Evolutionary conservation across 2,797 vertebrate genomes (phyloP), one percentile per base, ranked within the genome.

Genomic region (Acanthurus lineatus): DNA sequence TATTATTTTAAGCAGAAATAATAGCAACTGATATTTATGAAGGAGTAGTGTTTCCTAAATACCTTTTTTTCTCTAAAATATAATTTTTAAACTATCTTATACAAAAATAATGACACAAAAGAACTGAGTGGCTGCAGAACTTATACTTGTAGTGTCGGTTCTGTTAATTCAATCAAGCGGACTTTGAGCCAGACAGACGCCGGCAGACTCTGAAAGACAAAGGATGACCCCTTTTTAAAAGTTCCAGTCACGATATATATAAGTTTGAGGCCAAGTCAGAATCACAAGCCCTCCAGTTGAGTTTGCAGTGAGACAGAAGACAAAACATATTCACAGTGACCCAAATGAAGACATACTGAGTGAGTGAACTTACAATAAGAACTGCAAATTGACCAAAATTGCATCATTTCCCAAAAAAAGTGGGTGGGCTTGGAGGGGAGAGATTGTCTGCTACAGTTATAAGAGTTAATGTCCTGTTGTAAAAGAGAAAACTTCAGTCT

Each of bases 371-470:
- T 52, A 35, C 44, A 72, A 47, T 14, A 1, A 65, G 49, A 17
- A 7, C 35, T 15, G 22, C 54, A 72, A 54, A 47, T 12, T 40
- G 14, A 32, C 32, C 53, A 11, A 38, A 77, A 66, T 8, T 6
- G 32, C 16, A 72, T 54, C 5, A 48, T 48, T 73, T 67, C 56
- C 57, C 62, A 66, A 47, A 77, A 47, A 77, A 5, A 56, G 69
- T 17, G 69, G 48, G 54, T 66, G 62, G 76, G 69, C 69, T n/a
- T 15, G 22, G 40, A 56, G 59, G 9, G 11, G 44, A 52, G 32
- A 42, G 35, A 2, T 32, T 35, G 9, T 61, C 58, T 28, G 66
- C n/a, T 5, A 40, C 44, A 38, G 52, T 56, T 22, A 28, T 5
- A 51, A 56, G 49, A 54, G 54, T 60, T 72, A 20, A 66, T 20